Base-by-base conservation (phyloP, 1,140 invertebrate species). In the Caerostris darwini region DNA sequence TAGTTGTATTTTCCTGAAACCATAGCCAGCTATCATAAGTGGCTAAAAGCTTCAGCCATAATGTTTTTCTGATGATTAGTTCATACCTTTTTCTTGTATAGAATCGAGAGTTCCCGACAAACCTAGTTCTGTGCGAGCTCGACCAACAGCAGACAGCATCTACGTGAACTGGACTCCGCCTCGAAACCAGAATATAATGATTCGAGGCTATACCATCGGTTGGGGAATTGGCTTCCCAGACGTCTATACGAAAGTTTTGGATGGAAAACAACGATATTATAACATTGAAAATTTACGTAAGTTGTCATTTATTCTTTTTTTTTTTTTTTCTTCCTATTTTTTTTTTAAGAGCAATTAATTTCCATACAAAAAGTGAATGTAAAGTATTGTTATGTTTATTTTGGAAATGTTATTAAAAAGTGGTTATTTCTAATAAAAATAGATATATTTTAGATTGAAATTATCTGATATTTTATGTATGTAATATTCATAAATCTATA, bases 191-290 rank as follows among this genome's bases (percentile, higher is more conserved):
- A 96, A 97, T 58, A 97, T 99, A 59, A 97, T 98, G 96, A 98
- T 99, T 58, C 97, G 98, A 19, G 98, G 98, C 59, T 99, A 99
- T 96, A 98, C 97, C 89, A 97, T 99, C 94, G 98, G 98, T 64
- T 99, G 99, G 98, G 99, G 99, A 8, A 98, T 98, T 95, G 98
- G 98, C 56, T 97, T 99, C 95, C 99, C 99, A 1, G 99, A 99
- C 96, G 97, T 97, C 53, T 98, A 98, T 95, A 97, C 97, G 34
- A 97, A 97, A 94, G 97, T 97, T 89, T 96, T 99, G 53, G 98
- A 99, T 95, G 97, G 98, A 77, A 98, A 98, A 91, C 97, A 98
- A 94, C 97, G 98, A 87, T 97, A 97, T 88, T 98, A 97, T 96
- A 97, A 97, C 10, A 98, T 99, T 93, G 97, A 98, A 82, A 97